Percentiles rank a stretch among this genome's conserved stretches.
These are phyloP conservation scores for Cheirogaleus medius DNA, from an alignment of 2,113 vertebrate species.

Conservation along the genomic window DNA sequence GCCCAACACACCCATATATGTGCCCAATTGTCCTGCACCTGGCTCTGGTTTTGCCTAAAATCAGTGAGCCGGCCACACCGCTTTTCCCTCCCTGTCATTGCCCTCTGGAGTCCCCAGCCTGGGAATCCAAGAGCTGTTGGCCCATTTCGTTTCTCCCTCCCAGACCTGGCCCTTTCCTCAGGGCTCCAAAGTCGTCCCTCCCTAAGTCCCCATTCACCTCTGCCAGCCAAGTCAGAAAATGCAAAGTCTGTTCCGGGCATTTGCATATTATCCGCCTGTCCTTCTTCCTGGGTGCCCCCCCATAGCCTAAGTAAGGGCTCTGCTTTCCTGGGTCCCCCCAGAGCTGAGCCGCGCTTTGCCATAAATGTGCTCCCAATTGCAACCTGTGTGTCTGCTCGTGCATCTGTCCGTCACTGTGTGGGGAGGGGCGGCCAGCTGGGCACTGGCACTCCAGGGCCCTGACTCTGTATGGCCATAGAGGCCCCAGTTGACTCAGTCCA, in stretches of 20 bases:
- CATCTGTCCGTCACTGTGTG: background rate
- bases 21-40: background rate
- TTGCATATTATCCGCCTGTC: constrained; percentile 56
- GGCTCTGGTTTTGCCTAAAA: background rate
- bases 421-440: background rate
- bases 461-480: background rate
- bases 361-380: constrained; percentile 40
- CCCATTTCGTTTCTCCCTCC: background rate
- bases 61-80: background rate
- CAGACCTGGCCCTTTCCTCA: background rate
- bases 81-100: background rate
- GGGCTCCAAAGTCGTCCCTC: background rate
- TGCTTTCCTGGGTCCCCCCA: background rate
- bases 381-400: background rate
- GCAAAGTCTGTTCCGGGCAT: constrained; percentile 38
- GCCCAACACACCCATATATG: fast-evolving
- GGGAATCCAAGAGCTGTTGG: background rate
- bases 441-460: background rate
- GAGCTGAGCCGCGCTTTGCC: constrained; percentile 17
- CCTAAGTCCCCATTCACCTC: background rate
- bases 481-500: constrained; percentile 49
- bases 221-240: background rate
- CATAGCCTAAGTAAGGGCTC: background rate
- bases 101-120: background rate
- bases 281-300: background rate